Evolutionary conservation across 2,888 invertebrate species (phyloP), one percentile per base, ranked within the genome.

Genomic region (Pterobdella sp.): DNA sequence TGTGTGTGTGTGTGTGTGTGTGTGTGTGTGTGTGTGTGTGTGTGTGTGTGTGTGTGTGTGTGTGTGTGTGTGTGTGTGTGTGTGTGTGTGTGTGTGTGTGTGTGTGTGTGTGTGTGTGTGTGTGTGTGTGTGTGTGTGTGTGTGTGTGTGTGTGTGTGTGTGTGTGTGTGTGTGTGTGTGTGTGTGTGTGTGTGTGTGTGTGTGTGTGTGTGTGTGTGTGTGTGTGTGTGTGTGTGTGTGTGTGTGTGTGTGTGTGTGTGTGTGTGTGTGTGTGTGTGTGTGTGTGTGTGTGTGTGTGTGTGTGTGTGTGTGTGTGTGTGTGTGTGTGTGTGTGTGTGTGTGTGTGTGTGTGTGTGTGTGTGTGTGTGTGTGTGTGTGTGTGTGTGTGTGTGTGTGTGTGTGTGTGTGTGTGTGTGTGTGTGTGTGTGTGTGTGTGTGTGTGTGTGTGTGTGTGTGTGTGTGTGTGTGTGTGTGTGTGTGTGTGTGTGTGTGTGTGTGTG

Each of bases 401-500:
- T 42, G 42, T 42, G 42, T 42, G 42, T 42, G 42, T 42, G 42
- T 42, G 42, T 42, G 42, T 42, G 42, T 42, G 42, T 42, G 42
- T 42, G 42, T 42, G 42, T 42, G 42, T 42, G 42, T 42, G 42
- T 42, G 42, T 42, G 42, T 42, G 42, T 42, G 42, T 42, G 42
- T 42, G 42, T 42, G 42, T 42, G 42, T 42, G 42, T 42, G 42
- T 42, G 42, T 42, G 42, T 42, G 42, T 42, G 42, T 42, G 42
- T 42, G 42, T 42, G 42, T 42, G 56, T 71, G 72, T 63, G 56
- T 71, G 72, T 63, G n/a, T 71, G 72, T 71, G 31, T 63, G 72
- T 64, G 3, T 71, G 42, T 63, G 56, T 71, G 72, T 71, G 56
- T 71, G 64, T 32, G 32, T 71, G 72, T 63, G 56, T 71, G 72